Evolutionary conservation across 2,113 vertebrate species (phyloP), one percentile per base, ranked within the genome.

Genomic region (Capreolus pygargus): DNA sequence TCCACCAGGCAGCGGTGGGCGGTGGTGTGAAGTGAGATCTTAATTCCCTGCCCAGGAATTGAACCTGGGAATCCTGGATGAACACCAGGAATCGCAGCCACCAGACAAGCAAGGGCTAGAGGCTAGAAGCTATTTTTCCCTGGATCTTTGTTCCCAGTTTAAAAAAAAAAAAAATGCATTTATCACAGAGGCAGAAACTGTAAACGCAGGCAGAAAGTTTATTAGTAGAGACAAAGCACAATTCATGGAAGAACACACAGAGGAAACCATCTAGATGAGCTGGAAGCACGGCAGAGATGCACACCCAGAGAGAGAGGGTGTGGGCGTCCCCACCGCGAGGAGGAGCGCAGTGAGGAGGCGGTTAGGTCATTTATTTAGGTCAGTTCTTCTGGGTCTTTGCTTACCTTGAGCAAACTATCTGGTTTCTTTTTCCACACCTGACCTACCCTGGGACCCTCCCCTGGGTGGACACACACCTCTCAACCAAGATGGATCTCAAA

Each of bases 241-340:
- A 13, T 25, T 13, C 67, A 1, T 7, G 67, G 67, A 25, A 39
- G 21, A 25, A 10, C 36, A 13, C 36, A 25, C 36, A 13, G 36
- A 74, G 67, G 67, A 25, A 13, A 25, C 5, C 0, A 21, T 1
- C 6, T 21, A 1, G 21, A 13, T 25, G 5, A 36, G 36, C 1
- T 6, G 67, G 67, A 21, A 13, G 67, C 67, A 6, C 6, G n/a
- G 67, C n/a, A 2, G 5, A 6, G 10, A 21, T 5, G 16, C n/a
- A 23, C 36, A 39, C 67, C 67, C 36, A 25, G n/a, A 70, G 19
- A 23, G 67, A 70, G 21, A 39, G n/a, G 67, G 10, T 12, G 67
- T 70, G n/a, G n/a, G 67, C n/a, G 0, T 54, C 19, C 64, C 54
- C 10, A 5, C 67, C 10, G 10, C 0, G n/a, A 13, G 67, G 67